These are phyloP conservation scores for Rhea americana DNA, from an alignment of 2,113 vertebrate genomes.

Conservation along the genomic window DNA sequence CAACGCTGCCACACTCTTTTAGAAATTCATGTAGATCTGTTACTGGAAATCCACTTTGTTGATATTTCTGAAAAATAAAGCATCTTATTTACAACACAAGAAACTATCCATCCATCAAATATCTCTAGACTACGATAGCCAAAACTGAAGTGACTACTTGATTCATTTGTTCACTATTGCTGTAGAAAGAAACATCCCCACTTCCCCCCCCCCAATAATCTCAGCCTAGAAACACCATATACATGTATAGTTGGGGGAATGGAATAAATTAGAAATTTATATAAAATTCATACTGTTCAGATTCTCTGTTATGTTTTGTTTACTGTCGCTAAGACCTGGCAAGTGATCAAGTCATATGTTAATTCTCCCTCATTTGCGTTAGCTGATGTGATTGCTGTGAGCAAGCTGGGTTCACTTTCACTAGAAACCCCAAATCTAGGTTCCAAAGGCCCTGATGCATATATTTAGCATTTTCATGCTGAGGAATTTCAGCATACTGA, in stretches of 20 bases:
- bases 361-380: neutral
- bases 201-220: neutral
- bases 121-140: neutral
- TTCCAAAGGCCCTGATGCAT: neutral
- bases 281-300: neutral
- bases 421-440: neutral
- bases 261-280: neutral
- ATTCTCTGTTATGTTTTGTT: neutral
- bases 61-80: slow-evolving; percentile 84
- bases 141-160: neutral
- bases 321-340: neutral
- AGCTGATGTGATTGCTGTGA: neutral
- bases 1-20: slow-evolving; percentile 64
- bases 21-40: slow-evolving; percentile 92
- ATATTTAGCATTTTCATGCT: neutral
- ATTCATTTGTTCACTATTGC: neutral
- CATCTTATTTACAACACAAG: neutral
- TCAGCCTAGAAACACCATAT: neutral
- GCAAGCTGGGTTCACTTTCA: neutral
- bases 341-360: neutral
- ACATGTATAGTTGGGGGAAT: neutral
- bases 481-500: neutral
- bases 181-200: neutral
- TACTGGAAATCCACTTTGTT: slow-evolving; percentile 86
- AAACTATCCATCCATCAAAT: neutral